A percentile compares a stretch with the other conserved stretches of the same genome.
Conservation (phyloP, 2,113 vertebrate genomes). For the Isichthys henryi region DNA sequence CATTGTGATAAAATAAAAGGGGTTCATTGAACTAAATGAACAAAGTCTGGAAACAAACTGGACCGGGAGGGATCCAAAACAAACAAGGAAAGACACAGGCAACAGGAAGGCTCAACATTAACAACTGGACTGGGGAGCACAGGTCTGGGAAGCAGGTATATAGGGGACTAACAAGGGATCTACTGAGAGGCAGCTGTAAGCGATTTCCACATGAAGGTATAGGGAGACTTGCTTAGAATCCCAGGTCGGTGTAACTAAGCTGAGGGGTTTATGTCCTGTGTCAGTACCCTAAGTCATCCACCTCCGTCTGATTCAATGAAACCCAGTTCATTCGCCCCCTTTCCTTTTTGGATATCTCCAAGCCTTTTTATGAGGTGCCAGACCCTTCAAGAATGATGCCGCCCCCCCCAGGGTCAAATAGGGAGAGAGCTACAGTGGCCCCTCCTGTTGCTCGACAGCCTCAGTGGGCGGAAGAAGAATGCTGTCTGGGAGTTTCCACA, state of each 20-base stretch:
- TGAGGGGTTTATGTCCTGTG: neutral
- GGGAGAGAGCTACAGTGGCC: neutral
- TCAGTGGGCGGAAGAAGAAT: neutral
- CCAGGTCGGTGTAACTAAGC: neutral
- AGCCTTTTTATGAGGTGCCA: neutral
- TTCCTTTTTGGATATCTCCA: neutral
- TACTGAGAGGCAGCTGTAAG: neutral
- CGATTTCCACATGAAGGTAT: neutral
- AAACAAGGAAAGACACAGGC: neutral
- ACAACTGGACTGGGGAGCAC: neutral
- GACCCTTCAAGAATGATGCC: neutral
- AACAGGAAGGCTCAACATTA: neutral
- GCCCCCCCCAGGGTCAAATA: neutral
- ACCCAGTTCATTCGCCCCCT: neutral
- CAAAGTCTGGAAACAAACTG: neutral
- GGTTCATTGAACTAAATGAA: neutral
- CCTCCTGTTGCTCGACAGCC: neutral
- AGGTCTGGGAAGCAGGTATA: neutral
- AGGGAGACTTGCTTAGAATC: neutral
- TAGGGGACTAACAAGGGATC: neutral
- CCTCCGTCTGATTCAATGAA: neutral
- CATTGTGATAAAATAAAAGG: neutral
- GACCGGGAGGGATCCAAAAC: neutral
- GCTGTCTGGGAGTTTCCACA: constrained; percentile 27
- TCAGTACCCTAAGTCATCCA: neutral